A percentile compares a stretch with the other conserved stretches of the same genome.
Conservation (phyloP, 2,888 invertebrate genomes). For the Agonopterix subpropinquella region DNA sequence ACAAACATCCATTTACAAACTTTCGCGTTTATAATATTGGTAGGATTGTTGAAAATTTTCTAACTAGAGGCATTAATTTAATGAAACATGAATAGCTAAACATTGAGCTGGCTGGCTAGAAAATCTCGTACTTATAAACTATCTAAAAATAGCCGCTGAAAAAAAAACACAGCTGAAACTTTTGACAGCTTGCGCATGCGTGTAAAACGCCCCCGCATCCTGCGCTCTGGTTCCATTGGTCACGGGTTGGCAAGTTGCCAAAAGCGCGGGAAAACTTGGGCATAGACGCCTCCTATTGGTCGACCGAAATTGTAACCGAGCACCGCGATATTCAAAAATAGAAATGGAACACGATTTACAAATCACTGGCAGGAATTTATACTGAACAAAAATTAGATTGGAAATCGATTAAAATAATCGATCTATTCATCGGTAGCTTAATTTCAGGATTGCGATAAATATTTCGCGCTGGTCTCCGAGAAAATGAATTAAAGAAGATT, state of each 20-base stretch:
- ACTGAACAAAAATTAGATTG: background rate
- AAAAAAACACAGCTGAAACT: slow-evolving; percentile 28
- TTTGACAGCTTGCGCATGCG: slow-evolving; percentile 40
- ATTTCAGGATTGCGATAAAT: too few relatives aligned
- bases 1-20: too few relatives aligned
- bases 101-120: background rate
- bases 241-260: slow-evolving; percentile 58
- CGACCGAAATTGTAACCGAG: slow-evolving; percentile 58
- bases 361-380: slow-evolving; percentile 21
- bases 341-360: slow-evolving; percentile 44
- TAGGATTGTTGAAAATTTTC: too few relatives aligned
- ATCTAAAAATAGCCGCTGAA: slow-evolving; percentile 33
- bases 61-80: too few relatives aligned
- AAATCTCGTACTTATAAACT: slow-evolving; percentile 2
- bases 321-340: slow-evolving; percentile 75
- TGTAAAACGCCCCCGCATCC: slow-evolving; percentile 43
- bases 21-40: too few relatives aligned
- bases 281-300: slow-evolving; percentile 50
- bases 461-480: background rate
- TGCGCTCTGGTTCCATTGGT: slow-evolving; percentile 55
- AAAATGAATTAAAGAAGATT: background rate
- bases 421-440: too few relatives aligned
- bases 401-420: slow-evolving; percentile 1
- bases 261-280: slow-evolving; percentile 60
- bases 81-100: too few relatives aligned